Percentiles rank a stretch among this genome's conserved stretches.
These are phyloP conservation scores for Xerus inauris DNA, from an alignment of 2,113 vertebrate genomes.

Conservation along the genomic window DNA sequence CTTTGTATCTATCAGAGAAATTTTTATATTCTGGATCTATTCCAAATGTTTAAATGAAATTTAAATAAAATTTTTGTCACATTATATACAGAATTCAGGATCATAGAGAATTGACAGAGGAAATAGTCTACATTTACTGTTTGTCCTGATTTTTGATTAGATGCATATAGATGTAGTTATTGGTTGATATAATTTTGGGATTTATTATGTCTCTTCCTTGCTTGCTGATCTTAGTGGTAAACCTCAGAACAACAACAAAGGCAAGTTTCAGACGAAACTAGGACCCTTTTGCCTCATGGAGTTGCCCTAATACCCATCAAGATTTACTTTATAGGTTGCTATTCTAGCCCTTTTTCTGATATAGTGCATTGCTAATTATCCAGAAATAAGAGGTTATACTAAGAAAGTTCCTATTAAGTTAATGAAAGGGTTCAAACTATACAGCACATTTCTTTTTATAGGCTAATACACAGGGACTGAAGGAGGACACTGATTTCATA, in stretches of 20 bases:
- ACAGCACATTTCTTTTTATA: neutral
- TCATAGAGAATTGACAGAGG: neutral
- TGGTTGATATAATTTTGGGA: neutral
- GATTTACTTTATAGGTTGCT: neutral
- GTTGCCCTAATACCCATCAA: neutral
- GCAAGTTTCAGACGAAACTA: neutral
- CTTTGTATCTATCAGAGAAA: neutral
- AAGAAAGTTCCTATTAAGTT: neutral
- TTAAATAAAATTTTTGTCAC: slow-evolving; percentile 4
- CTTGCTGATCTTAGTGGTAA: neutral
- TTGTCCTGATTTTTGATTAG: neutral
- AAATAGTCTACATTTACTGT: neutral
- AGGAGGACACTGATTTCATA: neutral
- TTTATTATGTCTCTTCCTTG: neutral
- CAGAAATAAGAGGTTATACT: neutral
- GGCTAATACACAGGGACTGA: neutral
- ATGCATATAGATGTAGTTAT: neutral
- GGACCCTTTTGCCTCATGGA: neutral
- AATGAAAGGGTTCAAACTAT: neutral
- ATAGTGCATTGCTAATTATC: neutral
- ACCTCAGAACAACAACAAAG: neutral
- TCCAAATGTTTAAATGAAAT: neutral
- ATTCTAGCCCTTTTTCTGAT: neutral
- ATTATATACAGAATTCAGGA: neutral
- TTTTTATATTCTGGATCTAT: neutral